Conservation (phyloP, 2,888 invertebrate species). For the Micoletzkya japonica region DNA sequence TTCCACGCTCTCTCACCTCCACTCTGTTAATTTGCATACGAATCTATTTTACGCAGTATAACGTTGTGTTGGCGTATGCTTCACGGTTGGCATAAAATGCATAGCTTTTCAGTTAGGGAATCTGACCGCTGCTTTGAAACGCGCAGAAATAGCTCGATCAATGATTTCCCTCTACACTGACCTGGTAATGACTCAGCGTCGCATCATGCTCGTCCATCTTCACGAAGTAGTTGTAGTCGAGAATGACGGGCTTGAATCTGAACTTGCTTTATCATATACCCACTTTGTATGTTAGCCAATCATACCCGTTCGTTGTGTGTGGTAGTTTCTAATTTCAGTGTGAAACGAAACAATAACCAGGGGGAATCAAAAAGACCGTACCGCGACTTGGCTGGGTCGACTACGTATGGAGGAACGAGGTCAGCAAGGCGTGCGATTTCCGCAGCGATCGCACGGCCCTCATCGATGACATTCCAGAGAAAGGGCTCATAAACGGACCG, state of each 20-base stretch:
- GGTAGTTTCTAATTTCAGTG: neutral
- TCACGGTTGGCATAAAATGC: too few relatives aligned
- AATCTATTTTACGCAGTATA: too few relatives aligned
- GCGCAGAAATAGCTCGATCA: neutral
- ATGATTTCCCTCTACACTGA: neutral
- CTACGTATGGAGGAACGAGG: constrained; percentile 16
- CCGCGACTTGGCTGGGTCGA: constrained; percentile 21
- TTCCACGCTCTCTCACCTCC: too few relatives aligned
- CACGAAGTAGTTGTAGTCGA: constrained; percentile 28
- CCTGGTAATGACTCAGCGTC: constrained; percentile 19
- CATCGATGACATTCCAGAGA: constrained; percentile 24
- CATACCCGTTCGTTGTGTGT: too few relatives aligned
- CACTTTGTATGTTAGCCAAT: too few relatives aligned
- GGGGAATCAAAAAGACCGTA: neutral
- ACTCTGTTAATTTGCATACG: too few relatives aligned
- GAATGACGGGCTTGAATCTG: constrained; percentile 21
- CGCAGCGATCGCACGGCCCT: constrained; percentile 23
- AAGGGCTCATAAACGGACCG: constrained; percentile 25
- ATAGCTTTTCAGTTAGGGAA: too few relatives aligned
- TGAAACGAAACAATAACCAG: neutral
- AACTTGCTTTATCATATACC: neutral
- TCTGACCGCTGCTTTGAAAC: too few relatives aligned
- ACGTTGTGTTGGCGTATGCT: too few relatives aligned
- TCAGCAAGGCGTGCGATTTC: constrained; percentile 24
- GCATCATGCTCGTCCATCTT: constrained; percentile 16